These are phyloP conservation scores for Epinephelus lanceolatus DNA, from an alignment of 2,113 vertebrate genomes.

Conservation along the genomic window DNA sequence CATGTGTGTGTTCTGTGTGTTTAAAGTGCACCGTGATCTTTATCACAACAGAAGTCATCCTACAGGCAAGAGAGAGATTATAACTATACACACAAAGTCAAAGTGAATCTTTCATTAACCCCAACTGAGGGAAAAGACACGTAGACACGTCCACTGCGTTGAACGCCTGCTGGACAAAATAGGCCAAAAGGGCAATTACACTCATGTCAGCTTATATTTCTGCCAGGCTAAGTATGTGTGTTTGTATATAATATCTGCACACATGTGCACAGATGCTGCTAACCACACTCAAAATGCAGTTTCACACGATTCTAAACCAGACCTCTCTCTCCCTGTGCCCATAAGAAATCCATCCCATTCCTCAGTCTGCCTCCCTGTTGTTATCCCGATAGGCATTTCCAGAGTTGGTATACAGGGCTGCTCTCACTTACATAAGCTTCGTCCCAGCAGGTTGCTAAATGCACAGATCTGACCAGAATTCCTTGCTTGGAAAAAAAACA, in stretches of 20 bases:
- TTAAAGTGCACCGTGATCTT: conserved; percentile 7
- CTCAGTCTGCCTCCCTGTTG: conserved; percentile 53
- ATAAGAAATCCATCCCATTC: conserved; percentile 51
- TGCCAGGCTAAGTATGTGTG: conserved; percentile 3
- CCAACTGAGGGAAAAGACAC: not conserved
- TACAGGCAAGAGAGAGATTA: not conserved
- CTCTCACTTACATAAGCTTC: conserved; percentile 41
- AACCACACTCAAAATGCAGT: conserved; percentile 49
- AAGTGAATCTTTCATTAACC: conserved; percentile 31
- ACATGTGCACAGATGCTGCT: conserved; percentile 15
- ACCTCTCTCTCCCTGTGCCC: conserved; percentile 34
- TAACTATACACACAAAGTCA: not conserved
- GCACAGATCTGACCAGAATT: conserved; percentile 65
- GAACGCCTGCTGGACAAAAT: conserved; percentile 16
- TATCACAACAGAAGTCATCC: conserved; percentile 12
- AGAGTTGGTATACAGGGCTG: conserved; percentile 39
- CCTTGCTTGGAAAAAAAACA: conserved; percentile 36
- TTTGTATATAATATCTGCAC: conserved; percentile 17
- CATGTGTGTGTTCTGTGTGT: not conserved
- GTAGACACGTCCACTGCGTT: not conserved
- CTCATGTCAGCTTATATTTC: conserved; percentile 33
- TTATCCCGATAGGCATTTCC: conserved; percentile 37
- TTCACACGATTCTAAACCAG: conserved; percentile 42
- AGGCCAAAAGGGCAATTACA: not conserved
- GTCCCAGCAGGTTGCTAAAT: conserved; percentile 58